Evolutionary conservation across 2,113 vertebrate species (phyloP).

Genomic region (Anolis sagrei): DNA sequence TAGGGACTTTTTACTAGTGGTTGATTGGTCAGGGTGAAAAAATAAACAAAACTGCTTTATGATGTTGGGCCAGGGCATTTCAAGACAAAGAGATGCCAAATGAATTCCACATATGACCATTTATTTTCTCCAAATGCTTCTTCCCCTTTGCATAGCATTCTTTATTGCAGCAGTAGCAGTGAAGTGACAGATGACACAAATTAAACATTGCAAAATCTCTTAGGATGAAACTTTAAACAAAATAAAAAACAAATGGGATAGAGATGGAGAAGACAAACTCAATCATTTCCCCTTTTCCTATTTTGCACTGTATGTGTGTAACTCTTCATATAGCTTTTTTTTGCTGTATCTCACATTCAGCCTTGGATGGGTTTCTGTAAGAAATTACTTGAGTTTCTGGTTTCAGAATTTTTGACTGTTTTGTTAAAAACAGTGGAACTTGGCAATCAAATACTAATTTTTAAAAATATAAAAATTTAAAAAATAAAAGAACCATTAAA

Average conservation of each 20-base stretch:
- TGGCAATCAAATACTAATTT: too few species aligned
- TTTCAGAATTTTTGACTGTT: too few species aligned
- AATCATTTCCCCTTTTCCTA: background rate
- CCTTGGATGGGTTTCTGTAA: background rate
- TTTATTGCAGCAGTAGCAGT: background rate
- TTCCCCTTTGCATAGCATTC: background rate
- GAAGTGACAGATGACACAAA: background rate
- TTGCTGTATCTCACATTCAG: background rate
- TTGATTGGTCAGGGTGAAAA: conserved; percentile 10
- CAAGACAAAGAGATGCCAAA: background rate
- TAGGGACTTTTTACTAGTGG: background rate
- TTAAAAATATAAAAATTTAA: too few species aligned
- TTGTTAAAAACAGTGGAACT: background rate
- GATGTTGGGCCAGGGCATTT: background rate
- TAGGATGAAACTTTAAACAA: background rate
- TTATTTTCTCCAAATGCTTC: background rate
- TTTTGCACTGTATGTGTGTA: background rate
- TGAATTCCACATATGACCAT: conserved; percentile 2
- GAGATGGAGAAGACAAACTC: too few species aligned
- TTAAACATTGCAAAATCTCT: conserved; percentile 9
- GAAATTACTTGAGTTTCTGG: too few species aligned
- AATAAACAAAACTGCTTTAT: conserved; percentile 11
- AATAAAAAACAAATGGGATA: background rate
- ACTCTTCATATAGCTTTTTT: background rate
- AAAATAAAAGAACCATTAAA: too few species aligned